Base-by-base conservation (phyloP, 2,797 vertebrate genomes). In the Fistularia tabacaria region DNA sequence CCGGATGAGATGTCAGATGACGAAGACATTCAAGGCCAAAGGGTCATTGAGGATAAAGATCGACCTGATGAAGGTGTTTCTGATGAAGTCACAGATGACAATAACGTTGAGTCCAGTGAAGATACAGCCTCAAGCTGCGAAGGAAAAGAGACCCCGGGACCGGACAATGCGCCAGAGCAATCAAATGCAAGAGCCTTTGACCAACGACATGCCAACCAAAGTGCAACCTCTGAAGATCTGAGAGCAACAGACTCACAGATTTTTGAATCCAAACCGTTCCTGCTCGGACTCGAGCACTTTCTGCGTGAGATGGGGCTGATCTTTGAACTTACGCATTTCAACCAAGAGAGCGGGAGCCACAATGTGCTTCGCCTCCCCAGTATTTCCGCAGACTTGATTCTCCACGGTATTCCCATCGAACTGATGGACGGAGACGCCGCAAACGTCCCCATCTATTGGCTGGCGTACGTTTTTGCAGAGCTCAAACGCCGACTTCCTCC, bases 281-380 rank as follows among this genome's bases (percentile, higher is more conserved):
- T 57, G 36, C 69, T 93, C 14, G 89, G 89, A 1, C 83, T 92
- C 59, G 92, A 94, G 51, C 91, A 94, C 68, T 94, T 93, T 59
- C 65, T 94, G 48, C 87, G 92, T 45, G 93, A 94, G 66, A 88
- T 94, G 87, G 91, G 90, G 0, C 81, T 93, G 38, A 71, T 93
- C 57, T 94, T 91, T 42, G 92, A 94, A 66, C 69, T 92, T 0
- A 91, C 91, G 38, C 74, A 84, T 43, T 81, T 73, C 1, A 73
- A 73, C 1, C 73, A 77, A 0, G 40, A 73, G 8, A 84, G 74
- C 46, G 76, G 74, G 8, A 82, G 60, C 51, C 79, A 81, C 10
- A 85, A 88, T 11, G 90, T 91, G 14, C 57, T 74, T 9, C 74
- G 86, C 45, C 88, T 94, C 48, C 91, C 93, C 0, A 77, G 74